Evolutionary conservation across 2,888 invertebrate genomes (phyloP), one percentile per base, ranked within the genome.

Genomic region (Drosophila mulleri): DNA sequence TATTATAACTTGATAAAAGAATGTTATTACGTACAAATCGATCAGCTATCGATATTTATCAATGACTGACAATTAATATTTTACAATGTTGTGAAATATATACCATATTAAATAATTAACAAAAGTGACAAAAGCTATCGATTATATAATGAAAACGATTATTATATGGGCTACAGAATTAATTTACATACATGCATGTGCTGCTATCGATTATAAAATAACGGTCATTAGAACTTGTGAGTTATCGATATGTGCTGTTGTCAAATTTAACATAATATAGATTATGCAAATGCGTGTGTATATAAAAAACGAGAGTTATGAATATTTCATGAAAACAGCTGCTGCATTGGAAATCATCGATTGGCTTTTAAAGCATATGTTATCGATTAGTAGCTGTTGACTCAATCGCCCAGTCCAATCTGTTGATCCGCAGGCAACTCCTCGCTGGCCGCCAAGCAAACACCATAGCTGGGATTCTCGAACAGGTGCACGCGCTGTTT

Each of bases 381-480:
- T 18, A 29, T 41, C 41, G 18, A 41, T 54, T 29, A 14, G 18
- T 41, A 32, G 12, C 3, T 29, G 14, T 8, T 20, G 12, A 53
- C 23, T 14, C 75, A 89, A 14, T 84, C 80, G 16, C 60, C 82
- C 41, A 72, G 18, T 0, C 70, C 74, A n/a, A 78, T 77, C 48
- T 77, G 78, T 44, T 80, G 75, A 35, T 88, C 85, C 14, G 67
- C 69, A 16, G 80, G 63, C 2, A 62, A 59, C 18, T 83, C 82
- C n/a, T 77, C 80, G 18, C 74, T 76, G 32, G 72, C 79, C 4
- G 88, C 83, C 70, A 89, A 42, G 0, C 86, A 78, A 2, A 90
- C 90, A 0, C 91, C 91, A 47, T 90, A 91, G 8, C 83, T 86
- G 11, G 91, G 91, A 72, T 90, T 89, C 68, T 92, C 92, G 42